Base-by-base conservation (phyloP, 2,888 invertebrate genomes). In the Strigamia crassipes region DNA sequence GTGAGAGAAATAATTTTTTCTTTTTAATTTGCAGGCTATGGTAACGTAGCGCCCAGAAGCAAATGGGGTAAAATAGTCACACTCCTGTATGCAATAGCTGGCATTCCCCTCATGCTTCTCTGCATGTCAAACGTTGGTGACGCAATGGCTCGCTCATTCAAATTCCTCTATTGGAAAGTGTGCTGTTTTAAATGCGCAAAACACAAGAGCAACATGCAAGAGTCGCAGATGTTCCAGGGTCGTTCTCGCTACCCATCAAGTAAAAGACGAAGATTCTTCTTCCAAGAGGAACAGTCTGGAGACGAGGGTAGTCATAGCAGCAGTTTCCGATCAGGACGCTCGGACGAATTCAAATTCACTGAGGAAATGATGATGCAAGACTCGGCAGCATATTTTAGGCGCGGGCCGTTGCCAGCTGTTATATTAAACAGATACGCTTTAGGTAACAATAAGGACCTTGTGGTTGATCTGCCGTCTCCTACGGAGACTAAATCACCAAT, bases 81-180 rank as follows among this genome's bases (percentile, higher is more conserved):
- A 15, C 97, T 97, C 86, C 94, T 97, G 88, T 97, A 97, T 89
- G 97, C 97, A 31, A 96, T 97, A 87, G 91, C 97, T 84, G 97
- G 90, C 78, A 97, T 97, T 85, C 97, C 97, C 0, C 90, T 97
- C 84, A 97, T 97, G 96, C 91, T 97, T 85, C 91, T 97, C 21
- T 97, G 97, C 86, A 91, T 97, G 84, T 96, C 96, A 82, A 96
- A 95, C 89, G 96, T 96, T 85, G 96, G 96, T 8, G 96, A 96
- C 87, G 93, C 96, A 84, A 95, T 96, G 95, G 96, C 96, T 0
- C 94, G 95, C 78, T 95, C 95, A 9, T 96, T 96, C 90, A 92
- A 93, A 92, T 96, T 96, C 86, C 89, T 96, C n/a, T 96, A 96
- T 87, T 96, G 96, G 96, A 92, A 94, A 82, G 86, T 87, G 80